Percentiles rank a stretch among this genome's conserved stretches.
These are phyloP conservation scores for Chironomus striatipennis DNA, from an alignment of 1,140 invertebrate genomes.

Conservation along the genomic window DNA sequence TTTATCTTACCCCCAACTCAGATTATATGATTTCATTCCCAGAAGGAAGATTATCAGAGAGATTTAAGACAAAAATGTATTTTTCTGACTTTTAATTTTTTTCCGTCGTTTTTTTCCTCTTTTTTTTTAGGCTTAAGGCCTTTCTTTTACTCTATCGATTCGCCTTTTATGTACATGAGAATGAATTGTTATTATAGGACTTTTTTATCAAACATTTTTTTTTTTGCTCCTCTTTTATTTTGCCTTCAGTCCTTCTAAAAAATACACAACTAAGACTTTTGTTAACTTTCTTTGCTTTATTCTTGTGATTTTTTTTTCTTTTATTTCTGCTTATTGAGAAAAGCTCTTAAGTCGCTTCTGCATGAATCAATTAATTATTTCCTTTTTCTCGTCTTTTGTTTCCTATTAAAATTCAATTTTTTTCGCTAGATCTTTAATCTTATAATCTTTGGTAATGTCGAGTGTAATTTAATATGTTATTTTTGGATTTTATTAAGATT, in stretches of 20 bases:
- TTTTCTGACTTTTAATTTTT: background rate
- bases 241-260: background rate
- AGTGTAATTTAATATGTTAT: no score
- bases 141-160: no score
- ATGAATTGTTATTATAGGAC: conserved; percentile 3
- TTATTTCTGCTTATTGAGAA: no score
- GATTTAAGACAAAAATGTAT: background rate
- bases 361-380: no score
- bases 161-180: background rate
- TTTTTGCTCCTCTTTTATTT: background rate
- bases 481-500: no score
- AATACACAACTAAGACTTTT: background rate
- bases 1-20: no score
- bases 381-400: no score
- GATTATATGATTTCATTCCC: background rate
- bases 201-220: background rate
- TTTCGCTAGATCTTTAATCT: no score
- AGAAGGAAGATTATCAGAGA: background rate
- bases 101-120: background rate
- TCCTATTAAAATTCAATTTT: no score
- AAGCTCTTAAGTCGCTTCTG: no score
- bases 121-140: background rate
- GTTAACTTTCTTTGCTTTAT: background rate
- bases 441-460: no score
- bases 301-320: no score